These are phyloP conservation scores for Sylvilagus bachmani DNA, from an alignment of 2,113 vertebrate species.

Conservation along the genomic window DNA sequence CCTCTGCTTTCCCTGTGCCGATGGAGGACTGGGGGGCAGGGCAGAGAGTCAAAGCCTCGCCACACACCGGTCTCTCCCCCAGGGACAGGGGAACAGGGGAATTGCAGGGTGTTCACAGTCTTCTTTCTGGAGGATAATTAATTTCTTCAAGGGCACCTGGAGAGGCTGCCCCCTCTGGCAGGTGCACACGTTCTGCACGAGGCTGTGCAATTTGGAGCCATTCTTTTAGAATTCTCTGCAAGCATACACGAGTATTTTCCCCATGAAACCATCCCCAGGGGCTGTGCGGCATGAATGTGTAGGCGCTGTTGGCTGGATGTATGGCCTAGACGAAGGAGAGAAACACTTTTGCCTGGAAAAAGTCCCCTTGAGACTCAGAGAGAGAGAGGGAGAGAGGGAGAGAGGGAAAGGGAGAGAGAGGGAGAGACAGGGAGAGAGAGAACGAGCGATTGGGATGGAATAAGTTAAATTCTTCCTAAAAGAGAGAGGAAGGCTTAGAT, in stretches of 20 bases:
- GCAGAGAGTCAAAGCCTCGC: background rate
- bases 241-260: background rate
- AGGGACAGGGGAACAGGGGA: background rate
- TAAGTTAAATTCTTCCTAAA: background rate
- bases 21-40: background rate
- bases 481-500: rapidly evolving
- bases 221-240: background rate
- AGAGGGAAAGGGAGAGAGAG: background rate
- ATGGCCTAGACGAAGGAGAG: background rate
- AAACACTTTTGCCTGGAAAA: constrained; percentile 10
- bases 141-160: background rate
- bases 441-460: background rate
- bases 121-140: background rate
- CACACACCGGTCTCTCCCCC: background rate
- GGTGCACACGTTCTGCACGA: background rate
- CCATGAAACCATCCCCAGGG: background rate
- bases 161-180: background rate
- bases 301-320: background rate
- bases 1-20: background rate
- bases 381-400: background rate
- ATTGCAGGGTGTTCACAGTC: background rate
- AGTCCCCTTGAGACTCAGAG: background rate
- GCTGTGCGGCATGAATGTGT: background rate
- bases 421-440: no score
- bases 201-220: background rate